These are phyloP conservation scores for Hemistola chrysoprasaria DNA, from an alignment of 2,888 invertebrate genomes.

Conservation along the genomic window DNA sequence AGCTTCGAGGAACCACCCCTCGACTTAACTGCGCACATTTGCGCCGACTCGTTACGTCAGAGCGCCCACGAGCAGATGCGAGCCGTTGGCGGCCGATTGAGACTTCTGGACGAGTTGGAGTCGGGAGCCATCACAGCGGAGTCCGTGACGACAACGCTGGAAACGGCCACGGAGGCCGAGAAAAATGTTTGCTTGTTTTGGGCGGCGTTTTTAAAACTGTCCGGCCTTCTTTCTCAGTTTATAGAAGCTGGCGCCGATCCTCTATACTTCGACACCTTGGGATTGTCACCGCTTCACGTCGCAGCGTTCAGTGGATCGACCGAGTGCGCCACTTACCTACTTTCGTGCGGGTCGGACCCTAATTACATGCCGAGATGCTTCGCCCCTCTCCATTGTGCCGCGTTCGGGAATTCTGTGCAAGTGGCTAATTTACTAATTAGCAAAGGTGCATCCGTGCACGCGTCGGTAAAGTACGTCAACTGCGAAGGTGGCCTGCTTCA, in stretches of 20 bases:
- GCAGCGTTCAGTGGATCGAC: conserved; percentile 90
- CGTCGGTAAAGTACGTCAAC: conserved; percentile 84
- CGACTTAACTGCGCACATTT: conserved; percentile 87
- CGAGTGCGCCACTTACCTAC: conserved; percentile 86
- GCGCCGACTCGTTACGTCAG: conserved; percentile 87
- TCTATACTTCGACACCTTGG: conserved; percentile 86
- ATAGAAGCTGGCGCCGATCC: conserved; percentile 87
- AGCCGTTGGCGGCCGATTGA: conserved; percentile 84
- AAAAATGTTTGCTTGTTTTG: conserved; percentile 88
- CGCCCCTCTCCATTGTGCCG: conserved; percentile 94
- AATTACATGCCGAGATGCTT: conserved; percentile 87
- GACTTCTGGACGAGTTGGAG: conserved; percentile 89
- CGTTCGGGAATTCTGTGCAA: conserved; percentile 92
- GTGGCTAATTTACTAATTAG: conserved; percentile 90
- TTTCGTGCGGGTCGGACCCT: conserved; percentile 86
- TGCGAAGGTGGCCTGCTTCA: conserved; percentile 91
- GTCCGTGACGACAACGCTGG: conserved; percentile 75
- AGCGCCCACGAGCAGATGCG: conserved; percentile 89
- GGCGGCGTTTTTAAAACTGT: conserved; percentile 87
- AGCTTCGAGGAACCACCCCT: conserved; percentile 89
- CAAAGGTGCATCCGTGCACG: conserved; percentile 86
- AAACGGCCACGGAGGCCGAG: conserved; percentile 84
- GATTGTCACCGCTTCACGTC: conserved; percentile 88
- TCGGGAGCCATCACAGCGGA: conserved; percentile 84
- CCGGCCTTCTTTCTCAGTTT: conserved; percentile 85